phyloP scores from a whole-genome alignment of 2,888 invertebrate genomes.

The Cylloceria caligata region DNA sequence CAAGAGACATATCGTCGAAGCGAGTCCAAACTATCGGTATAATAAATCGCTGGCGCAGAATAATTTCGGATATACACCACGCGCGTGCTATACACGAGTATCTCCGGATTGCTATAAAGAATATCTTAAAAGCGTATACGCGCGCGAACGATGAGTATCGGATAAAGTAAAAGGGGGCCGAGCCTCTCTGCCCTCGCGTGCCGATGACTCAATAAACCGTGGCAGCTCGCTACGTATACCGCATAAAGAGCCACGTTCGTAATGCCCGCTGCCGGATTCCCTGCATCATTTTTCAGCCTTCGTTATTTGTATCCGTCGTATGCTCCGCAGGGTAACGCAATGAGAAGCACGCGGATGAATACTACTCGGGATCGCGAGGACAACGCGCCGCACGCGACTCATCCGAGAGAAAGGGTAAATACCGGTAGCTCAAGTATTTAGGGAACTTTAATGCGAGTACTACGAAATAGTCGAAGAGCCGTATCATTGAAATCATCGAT shows the following conservation, averaged over 20 bases:
- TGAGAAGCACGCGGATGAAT: constrained; percentile 31
- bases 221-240: background rate
- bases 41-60: constrained; percentile 44
- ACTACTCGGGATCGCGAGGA: constrained; percentile 30
- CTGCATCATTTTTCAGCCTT: constrained; percentile 50
- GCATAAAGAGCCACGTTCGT: background rate
- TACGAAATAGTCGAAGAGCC: constrained; percentile 9
- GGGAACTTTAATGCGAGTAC: background rate
- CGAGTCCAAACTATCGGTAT: constrained; percentile 35
- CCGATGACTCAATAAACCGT: constrained; percentile 67
- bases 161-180: constrained; percentile 63
- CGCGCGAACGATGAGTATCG: constrained; percentile 48
- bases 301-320: background rate
- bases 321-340: constrained; percentile 15
- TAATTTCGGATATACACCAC: background rate
- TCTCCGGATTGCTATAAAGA: constrained; percentile 22
- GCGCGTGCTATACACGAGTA: background rate
- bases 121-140: constrained; percentile 49
- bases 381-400: constrained; percentile 39
- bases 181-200: constrained; percentile 59
- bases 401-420: constrained; percentile 5
- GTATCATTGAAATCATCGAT: background rate
- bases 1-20: constrained; percentile 29
- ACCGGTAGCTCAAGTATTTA: background rate
- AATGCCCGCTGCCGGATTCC: constrained; percentile 44